Conservation (phyloP, 2,797 vertebrate genomes). For the Sebastes cheni region DNA sequence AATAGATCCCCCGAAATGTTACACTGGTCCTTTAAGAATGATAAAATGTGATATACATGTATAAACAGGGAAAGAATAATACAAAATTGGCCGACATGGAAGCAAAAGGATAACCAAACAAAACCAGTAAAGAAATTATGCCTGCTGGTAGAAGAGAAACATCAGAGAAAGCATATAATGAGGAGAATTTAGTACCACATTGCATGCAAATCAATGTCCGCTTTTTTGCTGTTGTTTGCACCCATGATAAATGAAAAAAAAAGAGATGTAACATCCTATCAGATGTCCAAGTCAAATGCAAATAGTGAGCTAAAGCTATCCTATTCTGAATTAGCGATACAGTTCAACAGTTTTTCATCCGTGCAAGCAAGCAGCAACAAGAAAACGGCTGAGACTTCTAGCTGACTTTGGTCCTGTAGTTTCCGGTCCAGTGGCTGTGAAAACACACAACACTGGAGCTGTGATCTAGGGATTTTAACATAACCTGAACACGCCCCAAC, state of each 20-base stretch:
- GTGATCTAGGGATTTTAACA: slow-evolving; percentile 23
- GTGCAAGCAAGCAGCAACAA: not conserved
- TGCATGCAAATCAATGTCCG: not conserved
- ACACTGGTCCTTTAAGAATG: not conserved
- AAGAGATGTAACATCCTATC: not conserved
- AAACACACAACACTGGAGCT: slow-evolving; percentile 8
- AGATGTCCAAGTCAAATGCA: not conserved
- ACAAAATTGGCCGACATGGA: not conserved
- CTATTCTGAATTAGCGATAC: not conserved
- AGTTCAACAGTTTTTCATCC: not conserved
- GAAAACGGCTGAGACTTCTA: slow-evolving; percentile 20
- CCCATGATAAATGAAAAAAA: not conserved
- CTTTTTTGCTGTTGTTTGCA: not conserved
- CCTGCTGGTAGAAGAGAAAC: not conserved
- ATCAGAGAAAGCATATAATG: not conserved
- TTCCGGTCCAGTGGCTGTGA: slow-evolving; percentile 25
- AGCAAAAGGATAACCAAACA: not conserved
- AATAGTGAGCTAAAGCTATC: not conserved
- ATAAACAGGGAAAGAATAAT: not conserved
- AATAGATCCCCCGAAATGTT: no score
- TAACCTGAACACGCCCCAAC: not conserved
- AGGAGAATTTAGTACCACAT: not conserved
- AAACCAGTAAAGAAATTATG: no score
- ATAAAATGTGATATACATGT: not conserved
- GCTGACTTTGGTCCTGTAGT: slow-evolving; percentile 28